A percentile compares a stretch with the other conserved stretches of the same genome.
Conservation (phyloP, 2,888 invertebrate species). For the Holacanthella duospinosa region DNA sequence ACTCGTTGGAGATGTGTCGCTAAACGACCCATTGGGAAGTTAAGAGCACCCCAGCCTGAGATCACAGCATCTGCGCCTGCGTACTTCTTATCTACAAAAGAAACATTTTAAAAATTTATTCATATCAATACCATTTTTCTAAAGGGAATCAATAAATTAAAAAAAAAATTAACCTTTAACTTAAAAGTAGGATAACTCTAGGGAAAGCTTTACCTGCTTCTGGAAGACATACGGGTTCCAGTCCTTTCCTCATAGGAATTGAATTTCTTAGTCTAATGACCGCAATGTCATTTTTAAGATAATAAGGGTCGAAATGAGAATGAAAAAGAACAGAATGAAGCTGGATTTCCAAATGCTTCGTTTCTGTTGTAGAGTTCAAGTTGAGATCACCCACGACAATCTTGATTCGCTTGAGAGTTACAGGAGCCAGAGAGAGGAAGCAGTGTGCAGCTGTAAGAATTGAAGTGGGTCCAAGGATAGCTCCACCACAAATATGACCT, state of each 20-base stretch:
- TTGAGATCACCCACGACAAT: conserved; percentile 40
- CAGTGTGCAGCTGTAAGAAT: conserved; percentile 43
- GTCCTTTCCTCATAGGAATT: conserved; percentile 39
- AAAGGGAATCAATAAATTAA: neutral
- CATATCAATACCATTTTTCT: neutral
- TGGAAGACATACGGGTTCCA: conserved; percentile 42
- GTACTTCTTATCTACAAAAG: conserved; percentile 20
- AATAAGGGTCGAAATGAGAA: conserved; percentile 42
- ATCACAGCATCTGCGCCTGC: conserved; percentile 39
- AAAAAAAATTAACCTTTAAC: neutral
- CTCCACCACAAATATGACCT: conserved; percentile 43
- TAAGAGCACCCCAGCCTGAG: conserved; percentile 42
- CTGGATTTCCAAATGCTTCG: conserved; percentile 36
- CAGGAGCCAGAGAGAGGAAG: conserved; percentile 36
- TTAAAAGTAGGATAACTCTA: neutral
- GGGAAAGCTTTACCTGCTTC: conserved; percentile 39
- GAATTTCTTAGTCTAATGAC: conserved; percentile 40
- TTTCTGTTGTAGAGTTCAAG: conserved; percentile 37
- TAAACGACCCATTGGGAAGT: conserved; percentile 40
- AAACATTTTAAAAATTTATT: neutral
- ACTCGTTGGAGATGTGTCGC: conserved; percentile 41
- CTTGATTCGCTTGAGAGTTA: conserved; percentile 23
- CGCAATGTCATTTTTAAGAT: conserved; percentile 42
- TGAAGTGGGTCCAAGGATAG: conserved; percentile 40
- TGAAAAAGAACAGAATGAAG: conserved; percentile 40